Evolutionary conservation across 2,797 vertebrate species (phyloP).

Genomic region (Bradypodion ventrale): DNA sequence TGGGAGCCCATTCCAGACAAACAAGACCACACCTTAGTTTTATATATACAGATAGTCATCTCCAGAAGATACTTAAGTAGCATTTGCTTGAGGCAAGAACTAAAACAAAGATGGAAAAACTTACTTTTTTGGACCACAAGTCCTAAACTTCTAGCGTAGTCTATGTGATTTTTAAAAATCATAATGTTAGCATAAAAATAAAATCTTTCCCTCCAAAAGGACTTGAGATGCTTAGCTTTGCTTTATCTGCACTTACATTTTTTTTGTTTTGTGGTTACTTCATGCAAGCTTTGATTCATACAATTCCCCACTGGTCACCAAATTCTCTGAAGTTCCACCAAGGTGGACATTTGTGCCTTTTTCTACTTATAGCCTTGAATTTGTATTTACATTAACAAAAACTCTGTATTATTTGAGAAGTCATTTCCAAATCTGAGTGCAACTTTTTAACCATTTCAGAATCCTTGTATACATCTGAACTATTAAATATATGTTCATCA

Average conservation of each 20-base stretch:
- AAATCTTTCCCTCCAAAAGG: neutral
- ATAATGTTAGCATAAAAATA: neutral
- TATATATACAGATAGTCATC: no score
- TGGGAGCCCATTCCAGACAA: no score
- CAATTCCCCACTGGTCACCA: conserved; percentile 33
- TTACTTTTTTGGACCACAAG: no score
- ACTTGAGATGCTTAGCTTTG: neutral
- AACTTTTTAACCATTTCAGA: conserved; percentile 48
- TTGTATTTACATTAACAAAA: neutral
- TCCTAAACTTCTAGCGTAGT: no score
- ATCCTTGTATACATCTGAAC: conserved; percentile 24
- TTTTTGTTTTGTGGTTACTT: neutral
- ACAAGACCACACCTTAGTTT: no score
- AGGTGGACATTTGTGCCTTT: neutral
- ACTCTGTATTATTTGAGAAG: fast-evolving
- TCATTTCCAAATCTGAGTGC: neutral
- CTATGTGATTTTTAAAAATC: no score
- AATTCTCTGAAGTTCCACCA: neutral
- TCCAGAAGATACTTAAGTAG: neutral
- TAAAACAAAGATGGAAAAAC: neutral
- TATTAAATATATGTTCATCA: conserved; percentile 1
- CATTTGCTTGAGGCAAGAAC: neutral
- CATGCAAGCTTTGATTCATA: conserved; percentile 4
- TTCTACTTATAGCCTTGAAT: neutral
- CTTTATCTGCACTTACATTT: neutral